Evolutionary conservation across 2,888 invertebrate species (phyloP), one percentile per base, ranked within the genome.

Genomic region (Acleris sparsana): DNA sequence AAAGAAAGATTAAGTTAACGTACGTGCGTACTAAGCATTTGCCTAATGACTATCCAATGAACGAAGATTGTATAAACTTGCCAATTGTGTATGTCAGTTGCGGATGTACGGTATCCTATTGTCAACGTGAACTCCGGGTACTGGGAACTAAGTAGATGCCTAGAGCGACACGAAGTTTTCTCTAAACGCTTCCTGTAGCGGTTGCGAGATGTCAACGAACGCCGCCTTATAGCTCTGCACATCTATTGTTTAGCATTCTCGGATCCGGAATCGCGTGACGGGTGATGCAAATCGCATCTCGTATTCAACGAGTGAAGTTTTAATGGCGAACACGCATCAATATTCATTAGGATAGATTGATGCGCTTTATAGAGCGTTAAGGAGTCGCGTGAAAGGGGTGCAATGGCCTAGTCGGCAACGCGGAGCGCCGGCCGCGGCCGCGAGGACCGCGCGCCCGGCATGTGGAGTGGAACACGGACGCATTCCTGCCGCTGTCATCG

Each of bases 291-390:
- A 77, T 65, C 70, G 39, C 13, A 51, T 33, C 55, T 49, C 22
- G 72, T 70, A 79, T 76, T 71, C 73, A 78, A 73, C 71, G 72
- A 78, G 75, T 73, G 74, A 71, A 74, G 73, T 70, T 72, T 73
- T 72, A 59, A 55, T 59, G 43, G 56, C 48, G 67, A 67, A 71
- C 68, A 63, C 66, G 46, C 75, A 85, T 87, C 73, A 85, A 87
- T 88, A 87, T 87, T 83, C 79, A 88, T 86, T 74, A 84, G 77
- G 77, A 78, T 78, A 78, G 83, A 85, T 85, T 80, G 86, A 87
- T 83, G 83, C 78, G 83, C 82, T 92, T 90, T 90, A 85, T 92
- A 89, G 92, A 91, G 91, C 92, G 87, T 89, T 86, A 84, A 87
- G 84, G 74, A 78, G 79, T 82, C 77, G 82, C 87, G 89, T 86